Percentiles rank a stretch among this genome's conserved stretches.
Evolutionary conservation across 2,113 vertebrate genomes (phyloP).

Genomic region (Mystacornis crossleyi): DNA sequence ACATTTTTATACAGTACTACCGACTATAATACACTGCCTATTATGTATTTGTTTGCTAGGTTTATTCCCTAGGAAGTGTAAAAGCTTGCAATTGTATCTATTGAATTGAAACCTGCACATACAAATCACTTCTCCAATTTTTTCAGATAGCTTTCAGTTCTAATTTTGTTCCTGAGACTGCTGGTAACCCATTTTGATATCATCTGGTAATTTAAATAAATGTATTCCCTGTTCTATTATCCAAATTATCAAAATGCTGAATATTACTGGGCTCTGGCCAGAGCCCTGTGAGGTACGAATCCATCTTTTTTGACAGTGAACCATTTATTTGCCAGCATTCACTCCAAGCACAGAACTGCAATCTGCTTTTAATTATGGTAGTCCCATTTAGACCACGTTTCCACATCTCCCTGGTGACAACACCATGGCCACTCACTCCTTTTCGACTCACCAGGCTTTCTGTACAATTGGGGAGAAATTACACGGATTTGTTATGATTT

Average conservation of each 20-base stretch:
- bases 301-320: background rate
- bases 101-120: background rate
- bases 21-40: background rate
- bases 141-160: background rate
- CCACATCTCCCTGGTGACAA: background rate
- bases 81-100: background rate
- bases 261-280: background rate
- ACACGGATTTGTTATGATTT: background rate
- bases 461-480: background rate
- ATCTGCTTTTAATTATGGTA: background rate
- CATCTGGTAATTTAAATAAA: background rate
- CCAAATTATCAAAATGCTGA: background rate
- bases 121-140: background rate
- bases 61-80: background rate
- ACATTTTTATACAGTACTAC: background rate
- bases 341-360: background rate
- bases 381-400: background rate
- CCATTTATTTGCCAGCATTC: background rate
- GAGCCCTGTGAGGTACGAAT: background rate
- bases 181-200: background rate
- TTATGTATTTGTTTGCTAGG: background rate
- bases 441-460: background rate
- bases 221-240: background rate
- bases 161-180: background rate
- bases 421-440: background rate